Conservation (phyloP, 2,797 vertebrate species). For the Margarornis squamiger region DNA sequence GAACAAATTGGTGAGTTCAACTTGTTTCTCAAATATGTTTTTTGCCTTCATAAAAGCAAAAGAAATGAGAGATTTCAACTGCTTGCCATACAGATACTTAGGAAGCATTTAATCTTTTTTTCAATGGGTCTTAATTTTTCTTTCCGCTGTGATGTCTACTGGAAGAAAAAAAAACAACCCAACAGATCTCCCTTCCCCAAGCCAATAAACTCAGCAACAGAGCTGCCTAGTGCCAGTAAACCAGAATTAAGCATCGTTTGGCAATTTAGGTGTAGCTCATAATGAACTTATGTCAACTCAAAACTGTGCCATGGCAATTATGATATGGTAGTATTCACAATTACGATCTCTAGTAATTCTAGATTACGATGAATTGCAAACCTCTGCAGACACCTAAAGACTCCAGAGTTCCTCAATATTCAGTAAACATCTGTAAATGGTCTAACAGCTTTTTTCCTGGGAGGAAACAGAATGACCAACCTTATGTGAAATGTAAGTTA, state of each 20-base stretch:
- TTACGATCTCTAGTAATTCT: not conserved
- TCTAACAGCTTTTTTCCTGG: not conserved
- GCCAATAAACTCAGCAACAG: not conserved
- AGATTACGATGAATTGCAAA: not conserved
- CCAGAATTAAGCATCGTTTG: not conserved
- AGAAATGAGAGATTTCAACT: not conserved
- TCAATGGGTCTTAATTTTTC: not conserved
- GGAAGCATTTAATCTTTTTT: not conserved
- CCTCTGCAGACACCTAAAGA: not conserved
- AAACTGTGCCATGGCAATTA: not conserved
- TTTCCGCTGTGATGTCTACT: not conserved
- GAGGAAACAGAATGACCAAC: not conserved
- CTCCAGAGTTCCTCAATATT: not conserved
- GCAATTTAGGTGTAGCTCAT: not conserved
- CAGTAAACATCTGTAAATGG: not conserved
- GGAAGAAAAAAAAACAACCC: not conserved
- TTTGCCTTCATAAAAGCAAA: not conserved
- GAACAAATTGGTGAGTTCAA: slow-evolving; percentile 34
- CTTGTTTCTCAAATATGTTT: not conserved
- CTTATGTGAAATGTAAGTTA: not conserved
- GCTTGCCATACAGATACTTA: not conserved
- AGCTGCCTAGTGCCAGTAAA: not conserved
- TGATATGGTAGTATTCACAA: not conserved
- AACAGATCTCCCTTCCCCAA: not conserved
- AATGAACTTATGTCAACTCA: not conserved